Conservation (phyloP, 2,113 vertebrate species). For the Anthoscopus minutus region DNA sequence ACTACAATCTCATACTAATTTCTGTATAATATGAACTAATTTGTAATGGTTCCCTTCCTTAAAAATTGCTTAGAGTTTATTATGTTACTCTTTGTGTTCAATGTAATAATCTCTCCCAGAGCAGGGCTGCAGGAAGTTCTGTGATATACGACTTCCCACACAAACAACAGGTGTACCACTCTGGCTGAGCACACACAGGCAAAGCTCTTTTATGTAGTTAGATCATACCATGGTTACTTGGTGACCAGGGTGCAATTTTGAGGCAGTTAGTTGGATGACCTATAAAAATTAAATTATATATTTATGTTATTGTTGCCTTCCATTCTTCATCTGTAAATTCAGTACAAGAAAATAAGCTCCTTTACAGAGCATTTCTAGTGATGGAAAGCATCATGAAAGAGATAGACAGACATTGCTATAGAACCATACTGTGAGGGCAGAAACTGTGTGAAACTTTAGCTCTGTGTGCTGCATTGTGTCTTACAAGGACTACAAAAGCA, state of each 20-base stretch:
- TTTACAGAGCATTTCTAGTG: not conserved
- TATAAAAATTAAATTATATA: not conserved
- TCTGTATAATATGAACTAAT: not conserved
- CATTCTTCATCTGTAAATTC: not conserved
- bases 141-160: not conserved
- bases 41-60: not conserved
- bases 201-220: not conserved
- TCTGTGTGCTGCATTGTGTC: not conserved
- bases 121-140: not conserved
- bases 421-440: not conserved
- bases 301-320: not conserved
- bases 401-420: not conserved
- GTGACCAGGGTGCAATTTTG: not conserved
- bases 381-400: not conserved
- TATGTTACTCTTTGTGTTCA: not conserved
- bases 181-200: not conserved
- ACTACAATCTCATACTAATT: not conserved
- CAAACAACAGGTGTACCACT: not conserved
- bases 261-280: not conserved
- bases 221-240: not conserved
- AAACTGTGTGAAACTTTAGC: not conserved
- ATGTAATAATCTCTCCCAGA: not conserved
- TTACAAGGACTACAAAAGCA: not conserved
- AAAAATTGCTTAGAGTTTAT: not conserved
- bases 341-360: not conserved